Evolutionary conservation across 2,797 vertebrate genomes (phyloP).

Genomic region (Botia kubotai): DNA sequence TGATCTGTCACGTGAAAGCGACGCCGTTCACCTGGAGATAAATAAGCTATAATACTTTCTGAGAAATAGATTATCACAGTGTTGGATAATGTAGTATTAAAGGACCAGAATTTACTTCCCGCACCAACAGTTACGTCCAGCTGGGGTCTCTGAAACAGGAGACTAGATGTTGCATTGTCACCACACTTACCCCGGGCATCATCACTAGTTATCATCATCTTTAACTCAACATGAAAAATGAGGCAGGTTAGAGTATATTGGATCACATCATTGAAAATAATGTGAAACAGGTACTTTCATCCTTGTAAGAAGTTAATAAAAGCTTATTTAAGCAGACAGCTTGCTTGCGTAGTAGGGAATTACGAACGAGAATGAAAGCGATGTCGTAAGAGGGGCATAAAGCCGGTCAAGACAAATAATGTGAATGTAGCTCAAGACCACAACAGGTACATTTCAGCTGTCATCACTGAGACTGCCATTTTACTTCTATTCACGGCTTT

Average conservation of each 20-base stretch:
- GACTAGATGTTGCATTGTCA: conserved; percentile 48
- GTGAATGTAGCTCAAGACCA: conserved; percentile 19
- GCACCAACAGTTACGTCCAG: conserved; percentile 48
- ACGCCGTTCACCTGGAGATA: conserved; percentile 77
- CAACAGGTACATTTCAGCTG: conserved; percentile 1
- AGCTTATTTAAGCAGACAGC: conserved; percentile 15
- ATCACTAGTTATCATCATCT: conserved; percentile 8
- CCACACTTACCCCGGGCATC: conserved; percentile 20
- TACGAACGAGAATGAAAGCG: conserved; percentile 12
- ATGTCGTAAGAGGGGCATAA: not conserved
- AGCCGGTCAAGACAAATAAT: not conserved
- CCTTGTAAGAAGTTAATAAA: conserved; percentile 26
- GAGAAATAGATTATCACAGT: conserved; percentile 66
- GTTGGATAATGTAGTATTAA: conserved; percentile 49
- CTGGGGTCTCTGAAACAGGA: conserved; percentile 63
- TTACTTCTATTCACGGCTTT: conserved; percentile 26
- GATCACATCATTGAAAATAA: conserved; percentile 26
- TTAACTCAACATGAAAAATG: conserved; percentile 2
- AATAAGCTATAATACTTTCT: conserved; percentile 65
- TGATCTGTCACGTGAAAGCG: conserved; percentile 97
- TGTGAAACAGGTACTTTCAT: not conserved
- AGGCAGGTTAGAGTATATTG: not conserved
- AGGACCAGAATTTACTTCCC: conserved; percentile 56
- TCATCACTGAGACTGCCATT: conserved; percentile 44
- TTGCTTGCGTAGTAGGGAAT: conserved; percentile 12